phyloP scores from a whole-genome alignment of 2,113 vertebrate species.

The Grus americana region DNA sequence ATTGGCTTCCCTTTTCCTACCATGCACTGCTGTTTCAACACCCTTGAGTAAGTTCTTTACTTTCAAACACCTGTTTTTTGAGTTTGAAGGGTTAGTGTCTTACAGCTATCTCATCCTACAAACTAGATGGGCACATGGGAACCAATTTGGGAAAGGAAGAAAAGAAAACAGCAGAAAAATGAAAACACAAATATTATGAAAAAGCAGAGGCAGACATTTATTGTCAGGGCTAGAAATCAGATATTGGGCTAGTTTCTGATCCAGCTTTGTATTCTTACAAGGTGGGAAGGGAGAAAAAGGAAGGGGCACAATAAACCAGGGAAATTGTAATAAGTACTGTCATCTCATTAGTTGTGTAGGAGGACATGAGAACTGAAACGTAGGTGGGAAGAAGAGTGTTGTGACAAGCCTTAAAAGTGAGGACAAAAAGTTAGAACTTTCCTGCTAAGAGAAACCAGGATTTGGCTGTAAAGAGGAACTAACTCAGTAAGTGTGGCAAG shows the following conservation, averaged over 20 bases:
- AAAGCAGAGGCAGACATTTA: background rate
- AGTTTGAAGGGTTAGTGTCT: background rate
- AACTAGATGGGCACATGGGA: background rate
- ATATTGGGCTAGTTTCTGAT: background rate
- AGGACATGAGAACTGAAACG: background rate
- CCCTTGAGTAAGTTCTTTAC: background rate
- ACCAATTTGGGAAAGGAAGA: background rate
- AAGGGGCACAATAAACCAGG: background rate
- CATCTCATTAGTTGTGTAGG: background rate
- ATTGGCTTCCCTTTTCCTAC: background rate
- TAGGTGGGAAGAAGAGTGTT: background rate
- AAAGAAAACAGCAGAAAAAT: background rate
- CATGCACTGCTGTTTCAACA: background rate
- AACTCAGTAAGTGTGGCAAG: background rate
- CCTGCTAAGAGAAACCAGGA: background rate
- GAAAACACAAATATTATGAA: background rate
- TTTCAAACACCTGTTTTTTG: background rate
- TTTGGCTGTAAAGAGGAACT: background rate
- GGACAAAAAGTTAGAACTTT: background rate
- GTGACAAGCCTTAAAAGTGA: background rate
- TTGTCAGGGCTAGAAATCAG: background rate
- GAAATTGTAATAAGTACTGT: background rate
- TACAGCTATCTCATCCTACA: background rate
- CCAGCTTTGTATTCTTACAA: background rate
- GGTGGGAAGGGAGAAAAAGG: background rate